phyloP scores from a whole-genome alignment of 1,140 invertebrate species.

The Drosophila leontia region DNA sequence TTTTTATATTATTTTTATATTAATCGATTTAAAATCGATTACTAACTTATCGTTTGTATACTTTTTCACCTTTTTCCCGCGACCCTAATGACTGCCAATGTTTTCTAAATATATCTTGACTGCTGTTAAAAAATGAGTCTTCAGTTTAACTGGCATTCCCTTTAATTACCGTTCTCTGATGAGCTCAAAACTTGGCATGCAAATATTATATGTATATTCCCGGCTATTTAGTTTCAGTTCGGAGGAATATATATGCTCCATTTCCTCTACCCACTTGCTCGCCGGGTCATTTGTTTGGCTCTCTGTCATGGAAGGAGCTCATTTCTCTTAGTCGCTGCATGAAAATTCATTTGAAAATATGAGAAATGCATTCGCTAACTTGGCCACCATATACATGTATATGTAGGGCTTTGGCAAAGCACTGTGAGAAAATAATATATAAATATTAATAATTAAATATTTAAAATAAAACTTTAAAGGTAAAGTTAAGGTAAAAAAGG shows the following conservation, averaged over 20 bases:
- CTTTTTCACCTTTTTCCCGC: not conserved
- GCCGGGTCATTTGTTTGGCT: slow-evolving; percentile 41
- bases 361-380: slow-evolving; percentile 50
- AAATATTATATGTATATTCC: slow-evolving; percentile 21
- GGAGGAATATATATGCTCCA: not conserved
- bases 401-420: not conserved
- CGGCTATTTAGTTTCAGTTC: slow-evolving; percentile 14
- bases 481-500: too few species aligned
- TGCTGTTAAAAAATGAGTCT: not conserved
- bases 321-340: slow-evolving; percentile 63
- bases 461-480: too few species aligned
- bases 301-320: slow-evolving; percentile 24
- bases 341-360: slow-evolving; percentile 72
- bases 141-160: not conserved
- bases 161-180: slow-evolving; percentile 11
- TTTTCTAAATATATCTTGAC: not conserved
- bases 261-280: slow-evolving; percentile 4
- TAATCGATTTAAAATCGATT: not conserved
- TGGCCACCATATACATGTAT: slow-evolving; percentile 16
- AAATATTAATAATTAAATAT: not conserved
- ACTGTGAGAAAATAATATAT: not conserved
- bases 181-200: slow-evolving; percentile 15
- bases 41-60: too few species aligned
- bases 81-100: not conserved
- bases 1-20: too few species aligned